Evolutionary conservation across 2,797 vertebrate genomes (phyloP).

Genomic region (Staurois parvus): DNA sequence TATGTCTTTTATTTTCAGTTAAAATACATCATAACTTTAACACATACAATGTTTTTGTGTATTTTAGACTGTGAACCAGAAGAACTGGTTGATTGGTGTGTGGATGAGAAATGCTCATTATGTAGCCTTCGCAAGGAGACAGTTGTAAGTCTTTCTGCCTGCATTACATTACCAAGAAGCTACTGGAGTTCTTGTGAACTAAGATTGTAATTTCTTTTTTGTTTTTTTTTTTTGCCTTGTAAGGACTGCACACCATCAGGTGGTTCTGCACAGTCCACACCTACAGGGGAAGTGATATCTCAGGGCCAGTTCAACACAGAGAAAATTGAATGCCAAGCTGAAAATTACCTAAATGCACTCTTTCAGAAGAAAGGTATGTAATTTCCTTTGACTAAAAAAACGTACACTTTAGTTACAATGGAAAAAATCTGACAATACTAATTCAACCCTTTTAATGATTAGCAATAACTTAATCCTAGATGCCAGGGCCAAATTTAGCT

Average conservation of each 20-base stretch:
- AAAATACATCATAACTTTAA: too few relatives aligned
- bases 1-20: too few relatives aligned
- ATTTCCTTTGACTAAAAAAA: too few relatives aligned
- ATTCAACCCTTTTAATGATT: too few relatives aligned
- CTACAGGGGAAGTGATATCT: slow-evolving; percentile 92
- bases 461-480: too few relatives aligned
- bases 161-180: neutral
- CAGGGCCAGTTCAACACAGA: slow-evolving; percentile 93
- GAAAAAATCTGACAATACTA: too few relatives aligned
- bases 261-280: slow-evolving; percentile 90
- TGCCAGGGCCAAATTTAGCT: too few relatives aligned
- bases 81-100: slow-evolving; percentile 94
- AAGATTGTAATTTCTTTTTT: neutral
- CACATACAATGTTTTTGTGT: neutral
- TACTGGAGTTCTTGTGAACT: neutral
- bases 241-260: slow-evolving; percentile 87
- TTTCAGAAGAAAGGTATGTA: slow-evolving; percentile 96
- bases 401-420: too few relatives aligned
- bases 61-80: slow-evolving; percentile 97
- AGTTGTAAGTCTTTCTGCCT: slow-evolving; percentile 85
- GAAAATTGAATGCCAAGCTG: slow-evolving; percentile 95
- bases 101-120: slow-evolving; percentile 93
- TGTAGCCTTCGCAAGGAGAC: slow-evolving; percentile 95
- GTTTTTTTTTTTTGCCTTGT: slow-evolving; percentile 29
- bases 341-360: slow-evolving; percentile 97